Percentiles rank a stretch among this genome's conserved stretches.
Conservation (phyloP, 2,797 vertebrate genomes). For the Spheniscus humboldti region DNA sequence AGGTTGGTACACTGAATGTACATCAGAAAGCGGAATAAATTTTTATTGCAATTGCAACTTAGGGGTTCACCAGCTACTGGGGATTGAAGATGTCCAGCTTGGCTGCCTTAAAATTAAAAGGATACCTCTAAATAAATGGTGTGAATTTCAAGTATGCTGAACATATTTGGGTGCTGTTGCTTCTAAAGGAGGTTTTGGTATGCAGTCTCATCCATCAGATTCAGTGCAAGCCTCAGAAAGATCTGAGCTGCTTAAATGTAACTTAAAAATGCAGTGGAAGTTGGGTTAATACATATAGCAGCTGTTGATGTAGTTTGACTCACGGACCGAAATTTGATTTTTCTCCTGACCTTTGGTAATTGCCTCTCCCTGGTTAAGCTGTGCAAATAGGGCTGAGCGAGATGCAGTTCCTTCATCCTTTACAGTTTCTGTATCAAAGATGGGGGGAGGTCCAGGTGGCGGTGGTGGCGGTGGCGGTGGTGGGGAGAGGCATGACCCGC, state of each 20-base stretch:
- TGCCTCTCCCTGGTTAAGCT: conserved; percentile 94
- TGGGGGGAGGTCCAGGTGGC: conserved; percentile 83
- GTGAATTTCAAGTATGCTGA: background rate
- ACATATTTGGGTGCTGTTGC: background rate
- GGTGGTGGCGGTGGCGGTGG: conserved; percentile 78
- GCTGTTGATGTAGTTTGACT: background rate
- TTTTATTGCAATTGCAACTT: background rate
- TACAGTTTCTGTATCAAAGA: conserved; percentile 67
- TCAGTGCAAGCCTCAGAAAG: background rate
- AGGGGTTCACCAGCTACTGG: background rate
- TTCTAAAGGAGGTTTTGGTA: background rate
- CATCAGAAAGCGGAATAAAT: background rate
- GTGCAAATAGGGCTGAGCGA: conserved; percentile 88
- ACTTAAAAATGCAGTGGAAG: background rate
- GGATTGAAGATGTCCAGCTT: background rate
- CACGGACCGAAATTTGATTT: background rate
- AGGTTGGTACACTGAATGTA: background rate
- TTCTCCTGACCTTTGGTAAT: conserved; percentile 88
- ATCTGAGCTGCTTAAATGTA: background rate
- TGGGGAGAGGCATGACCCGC: conserved; percentile 70
- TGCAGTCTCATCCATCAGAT: background rate
- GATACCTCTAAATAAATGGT: background rate
- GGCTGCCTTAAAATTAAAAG: background rate
- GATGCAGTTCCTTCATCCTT: conserved; percentile 72
- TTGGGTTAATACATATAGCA: background rate